Conservation (phyloP, 2,888 invertebrate genomes). For the Bombyx huttoni region DNA sequence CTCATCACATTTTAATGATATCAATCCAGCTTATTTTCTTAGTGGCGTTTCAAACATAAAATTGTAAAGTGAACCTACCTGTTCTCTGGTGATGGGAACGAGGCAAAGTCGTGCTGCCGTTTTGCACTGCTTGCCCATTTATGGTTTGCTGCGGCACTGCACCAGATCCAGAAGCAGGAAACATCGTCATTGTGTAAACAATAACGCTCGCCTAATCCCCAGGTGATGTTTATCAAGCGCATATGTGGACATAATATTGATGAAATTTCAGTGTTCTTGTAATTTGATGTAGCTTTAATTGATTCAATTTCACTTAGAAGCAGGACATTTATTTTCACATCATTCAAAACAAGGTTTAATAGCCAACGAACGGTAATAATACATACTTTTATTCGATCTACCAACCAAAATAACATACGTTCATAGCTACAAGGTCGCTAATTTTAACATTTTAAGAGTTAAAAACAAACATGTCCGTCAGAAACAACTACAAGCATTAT, state of each 20-base stretch:
- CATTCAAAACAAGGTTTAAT: constrained; percentile 6
- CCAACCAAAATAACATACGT: constrained; percentile 44
- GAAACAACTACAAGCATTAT: background rate
- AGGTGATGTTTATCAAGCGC: constrained; percentile 54
- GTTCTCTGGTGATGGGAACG: constrained; percentile 65
- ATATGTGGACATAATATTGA: constrained; percentile 58
- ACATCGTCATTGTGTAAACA: constrained; percentile 52
- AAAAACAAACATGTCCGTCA: background rate
- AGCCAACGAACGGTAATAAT: too few species aligned
- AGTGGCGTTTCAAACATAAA: too few species aligned
- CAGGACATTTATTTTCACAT: background rate
- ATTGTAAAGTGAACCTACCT: constrained; percentile 23
- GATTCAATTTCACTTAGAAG: constrained; percentile 6
- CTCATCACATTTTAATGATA: too few species aligned
- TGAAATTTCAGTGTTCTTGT: constrained; percentile 19
- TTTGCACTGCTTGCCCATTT: constrained; percentile 48
- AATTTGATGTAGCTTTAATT: constrained; percentile 18
- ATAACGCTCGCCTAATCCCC: constrained; percentile 45
- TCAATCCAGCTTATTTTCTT: too few species aligned
- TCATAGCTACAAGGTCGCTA: constrained; percentile 46
- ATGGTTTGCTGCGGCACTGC: constrained; percentile 59
- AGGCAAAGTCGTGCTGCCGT: constrained; percentile 62
- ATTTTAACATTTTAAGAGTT: constrained; percentile 15
- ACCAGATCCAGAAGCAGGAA: constrained; percentile 56
- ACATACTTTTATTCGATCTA: constrained; percentile 22